Evolutionary conservation across 2,888 invertebrate genomes (phyloP).

Genomic region (Scrobipalpa atriplicella): DNA sequence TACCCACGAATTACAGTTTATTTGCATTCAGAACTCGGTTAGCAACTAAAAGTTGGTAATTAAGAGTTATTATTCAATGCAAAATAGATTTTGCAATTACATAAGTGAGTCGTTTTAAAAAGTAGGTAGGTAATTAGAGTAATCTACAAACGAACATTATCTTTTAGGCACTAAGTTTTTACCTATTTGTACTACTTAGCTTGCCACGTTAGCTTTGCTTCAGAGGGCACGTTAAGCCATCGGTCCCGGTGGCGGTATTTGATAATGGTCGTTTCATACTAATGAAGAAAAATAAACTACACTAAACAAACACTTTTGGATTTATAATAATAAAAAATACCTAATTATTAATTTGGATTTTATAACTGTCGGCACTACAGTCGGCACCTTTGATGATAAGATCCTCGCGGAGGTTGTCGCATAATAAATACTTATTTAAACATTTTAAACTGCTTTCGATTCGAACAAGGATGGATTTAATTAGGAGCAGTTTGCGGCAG

Average conservation of each 20-base stretch:
- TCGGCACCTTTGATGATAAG: slow-evolving; percentile 35
- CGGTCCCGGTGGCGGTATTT: too few species aligned
- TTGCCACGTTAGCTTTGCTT: too few species aligned
- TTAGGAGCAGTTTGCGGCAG: slow-evolving; percentile 41
- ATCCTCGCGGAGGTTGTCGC: slow-evolving; percentile 18
- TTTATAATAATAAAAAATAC: not conserved
- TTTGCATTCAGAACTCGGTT: not conserved
- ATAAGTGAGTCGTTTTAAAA: slow-evolving; percentile 28
- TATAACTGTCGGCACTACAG: not conserved
- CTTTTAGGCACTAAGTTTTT: too few species aligned
- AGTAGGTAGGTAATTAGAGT: not conserved
- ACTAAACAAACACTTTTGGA: too few species aligned
- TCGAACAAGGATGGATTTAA: slow-evolving; percentile 44
- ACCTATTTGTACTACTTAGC: too few species aligned
- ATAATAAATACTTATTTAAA: slow-evolving; percentile 15
- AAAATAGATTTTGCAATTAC: slow-evolving; percentile 18
- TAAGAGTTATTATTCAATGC: slow-evolving; percentile 11
- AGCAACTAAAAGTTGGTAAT: not conserved
- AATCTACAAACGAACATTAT: too few species aligned
- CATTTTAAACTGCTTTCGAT: slow-evolving; percentile 29
- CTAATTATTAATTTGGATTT: not conserved
- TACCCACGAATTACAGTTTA: slow-evolving; percentile 14
- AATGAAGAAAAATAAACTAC: too few species aligned
- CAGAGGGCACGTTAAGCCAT: too few species aligned
- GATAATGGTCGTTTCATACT: too few species aligned